Evolutionary conservation across 2,797 vertebrate genomes (phyloP), one percentile per base, ranked within the genome.

Genomic region (Scleropages formosus): DNA sequence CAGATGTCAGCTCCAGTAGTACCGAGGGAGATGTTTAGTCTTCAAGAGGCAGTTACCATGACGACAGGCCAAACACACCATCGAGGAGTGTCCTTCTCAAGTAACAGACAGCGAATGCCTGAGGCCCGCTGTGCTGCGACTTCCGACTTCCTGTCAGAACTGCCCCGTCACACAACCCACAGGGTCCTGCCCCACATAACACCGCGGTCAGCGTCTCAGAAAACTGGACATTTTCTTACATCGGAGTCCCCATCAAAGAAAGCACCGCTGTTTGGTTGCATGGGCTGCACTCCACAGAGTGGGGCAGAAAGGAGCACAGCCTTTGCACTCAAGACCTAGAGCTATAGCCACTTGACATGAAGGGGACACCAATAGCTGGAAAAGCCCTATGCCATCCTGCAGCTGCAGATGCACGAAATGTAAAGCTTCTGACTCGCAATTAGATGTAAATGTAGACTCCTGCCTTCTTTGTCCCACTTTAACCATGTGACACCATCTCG

Each of bases 21-120:
- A 56, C 11, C 18, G 53, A 18, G 59, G 58, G 59, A 12, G n/a
- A 18, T 47, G 18, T 53, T 51, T 49, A 15, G 3, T 10, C 11
- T 63, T 77, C 49, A 77, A 61, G 70, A 47, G 51, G 13, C 13
- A 46, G n/a, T 65, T 64, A 31, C 49, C 9, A 26, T 47, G 31
- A 31, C 7, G 18, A 59, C 20, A 10, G 62, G 60, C 26, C 31
- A 39, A 22, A 24, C 31, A 66, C 44, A 51, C 58, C 75, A 53
- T 65, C 16, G 11, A 75, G 67, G 59, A 60, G 12, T 49, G 8
- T 46, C 44, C 58, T 49, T 56, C 15, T 47, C 12, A n/a, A n/a
- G n/a, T n/a, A n/a, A n/a, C 39, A 74, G 20, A 63, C 46, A 63
- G n/a, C 4, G 44, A 59, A 44, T 13, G 59, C 72, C 72, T 64